Evolutionary conservation across 2,888 invertebrate species (phyloP).

Genomic region (Diloba caeruleocephala): DNA sequence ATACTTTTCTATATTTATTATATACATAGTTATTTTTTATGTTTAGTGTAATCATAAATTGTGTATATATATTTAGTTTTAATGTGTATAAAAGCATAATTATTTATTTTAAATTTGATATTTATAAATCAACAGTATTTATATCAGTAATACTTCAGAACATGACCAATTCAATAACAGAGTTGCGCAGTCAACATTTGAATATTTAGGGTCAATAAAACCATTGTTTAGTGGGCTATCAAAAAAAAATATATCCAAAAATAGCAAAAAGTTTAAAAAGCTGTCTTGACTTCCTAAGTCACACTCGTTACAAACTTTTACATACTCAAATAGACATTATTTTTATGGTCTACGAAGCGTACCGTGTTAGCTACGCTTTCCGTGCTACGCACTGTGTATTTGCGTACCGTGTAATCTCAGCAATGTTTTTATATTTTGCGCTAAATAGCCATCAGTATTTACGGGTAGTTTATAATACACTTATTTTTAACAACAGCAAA

Average conservation of each 20-base stretch:
- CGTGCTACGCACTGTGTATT: slow-evolving; percentile 53
- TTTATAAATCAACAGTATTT: neutral
- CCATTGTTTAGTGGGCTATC: slow-evolving; percentile 52
- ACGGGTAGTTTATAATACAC: neutral
- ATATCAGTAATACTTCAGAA: slow-evolving; percentile 19
- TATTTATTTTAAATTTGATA: too few species aligned
- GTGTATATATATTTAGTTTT: too few species aligned
- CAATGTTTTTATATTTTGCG: slow-evolving; percentile 12
- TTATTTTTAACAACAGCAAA: neutral
- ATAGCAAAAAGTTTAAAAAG: neutral
- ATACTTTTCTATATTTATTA: too few species aligned
- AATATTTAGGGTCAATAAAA: slow-evolving; percentile 58
- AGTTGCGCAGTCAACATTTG: slow-evolving; percentile 40
- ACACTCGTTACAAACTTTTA: too few species aligned
- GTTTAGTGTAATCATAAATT: too few species aligned
- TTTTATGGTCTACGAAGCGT: slow-evolving; percentile 65
- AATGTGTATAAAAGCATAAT: too few species aligned
- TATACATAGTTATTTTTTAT: too few species aligned
- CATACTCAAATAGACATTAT: too few species aligned
- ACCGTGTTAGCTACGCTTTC: slow-evolving; percentile 59
- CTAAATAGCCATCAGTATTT: neutral
- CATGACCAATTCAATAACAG: slow-evolving; percentile 38
- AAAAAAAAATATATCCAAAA: slow-evolving; percentile 32
- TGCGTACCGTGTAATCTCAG: slow-evolving; percentile 31
- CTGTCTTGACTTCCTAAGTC: too few species aligned